Evolutionary conservation across 2,888 invertebrate genomes (phyloP).

Genomic region (Lasioglossum marginatum): DNA sequence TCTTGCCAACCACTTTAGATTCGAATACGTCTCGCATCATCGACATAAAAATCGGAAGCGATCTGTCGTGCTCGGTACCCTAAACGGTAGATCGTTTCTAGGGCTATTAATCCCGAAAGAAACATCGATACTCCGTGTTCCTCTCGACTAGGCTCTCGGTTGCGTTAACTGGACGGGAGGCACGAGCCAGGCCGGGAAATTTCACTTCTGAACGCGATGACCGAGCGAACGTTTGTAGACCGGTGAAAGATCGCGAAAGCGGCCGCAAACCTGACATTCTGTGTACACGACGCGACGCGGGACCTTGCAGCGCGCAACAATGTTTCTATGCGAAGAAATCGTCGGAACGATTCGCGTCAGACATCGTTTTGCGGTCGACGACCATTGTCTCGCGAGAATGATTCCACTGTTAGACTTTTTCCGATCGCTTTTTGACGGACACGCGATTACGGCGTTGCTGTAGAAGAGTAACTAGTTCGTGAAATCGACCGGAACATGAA

Average conservation of each 20-base stretch:
- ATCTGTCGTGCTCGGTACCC: not conserved
- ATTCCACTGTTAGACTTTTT: not conserved
- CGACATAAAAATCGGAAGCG: not conserved
- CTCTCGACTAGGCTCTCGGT: not conserved
- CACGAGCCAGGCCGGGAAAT: constrained; percentile 22
- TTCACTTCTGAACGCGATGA: constrained; percentile 44
- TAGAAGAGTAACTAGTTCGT: not conserved
- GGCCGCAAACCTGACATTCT: not conserved
- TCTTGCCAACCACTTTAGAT: not conserved
- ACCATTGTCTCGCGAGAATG: not conserved
- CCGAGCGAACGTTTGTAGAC: constrained; percentile 11
- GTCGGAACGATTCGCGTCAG: not conserved
- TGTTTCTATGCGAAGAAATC: not conserved
- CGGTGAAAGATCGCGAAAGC: constrained; percentile 35
- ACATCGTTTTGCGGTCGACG: not conserved
- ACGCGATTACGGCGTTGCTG: not conserved
- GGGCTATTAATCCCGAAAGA: not conserved
- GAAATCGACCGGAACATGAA: not conserved
- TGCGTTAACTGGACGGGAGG: too few relatives aligned
- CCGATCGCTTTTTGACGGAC: not conserved
- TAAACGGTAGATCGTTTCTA: not conserved
- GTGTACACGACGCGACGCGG: not conserved
- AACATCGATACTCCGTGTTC: not conserved
- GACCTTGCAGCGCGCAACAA: not conserved
- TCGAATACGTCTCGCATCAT: not conserved